Conservation (phyloP, 2,888 invertebrate genomes). For the Cryptocephalus primarius region DNA sequence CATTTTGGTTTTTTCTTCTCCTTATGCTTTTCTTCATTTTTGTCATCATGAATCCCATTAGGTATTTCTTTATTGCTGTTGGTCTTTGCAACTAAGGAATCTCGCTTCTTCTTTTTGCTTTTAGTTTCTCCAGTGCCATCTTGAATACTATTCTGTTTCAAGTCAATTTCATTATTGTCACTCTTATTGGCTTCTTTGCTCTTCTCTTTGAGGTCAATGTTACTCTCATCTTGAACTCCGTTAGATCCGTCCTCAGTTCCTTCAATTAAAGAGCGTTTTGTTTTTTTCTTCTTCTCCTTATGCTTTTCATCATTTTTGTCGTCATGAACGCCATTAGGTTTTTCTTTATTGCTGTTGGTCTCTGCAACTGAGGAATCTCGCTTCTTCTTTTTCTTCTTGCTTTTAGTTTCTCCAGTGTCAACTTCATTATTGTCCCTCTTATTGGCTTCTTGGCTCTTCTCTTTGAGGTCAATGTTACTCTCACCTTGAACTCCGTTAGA, state of each 20-base stretch:
- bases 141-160: conserved; percentile 9
- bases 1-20: conserved; percentile 14
- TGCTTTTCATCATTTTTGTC: conserved; percentile 6
- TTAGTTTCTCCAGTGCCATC: conserved; percentile 12
- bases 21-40: conserved; percentile 10
- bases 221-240: neutral
- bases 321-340: neutral
- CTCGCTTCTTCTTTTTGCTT: conserved; percentile 36
- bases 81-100: too few species aligned
- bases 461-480: conserved; percentile 2
- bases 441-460: conserved; percentile 10
- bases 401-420: conserved; percentile 16
- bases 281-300: conserved; percentile 18
- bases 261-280: neutral
- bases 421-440: conserved; percentile 11
- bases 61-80: conserved; percentile 13
- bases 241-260: neutral
- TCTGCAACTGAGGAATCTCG: too few species aligned
- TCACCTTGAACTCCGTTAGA: neutral
- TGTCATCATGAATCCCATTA: neutral
- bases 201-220: conserved; percentile 10
- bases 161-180: conserved; percentile 11
- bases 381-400: conserved; percentile 39
- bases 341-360: conserved; percentile 13
- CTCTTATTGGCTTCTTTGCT: conserved; percentile 1